Evolutionary conservation across 2,888 invertebrate species (phyloP), one percentile per base, ranked within the genome.

Genomic region (Macrosoma leucophasiata): DNA sequence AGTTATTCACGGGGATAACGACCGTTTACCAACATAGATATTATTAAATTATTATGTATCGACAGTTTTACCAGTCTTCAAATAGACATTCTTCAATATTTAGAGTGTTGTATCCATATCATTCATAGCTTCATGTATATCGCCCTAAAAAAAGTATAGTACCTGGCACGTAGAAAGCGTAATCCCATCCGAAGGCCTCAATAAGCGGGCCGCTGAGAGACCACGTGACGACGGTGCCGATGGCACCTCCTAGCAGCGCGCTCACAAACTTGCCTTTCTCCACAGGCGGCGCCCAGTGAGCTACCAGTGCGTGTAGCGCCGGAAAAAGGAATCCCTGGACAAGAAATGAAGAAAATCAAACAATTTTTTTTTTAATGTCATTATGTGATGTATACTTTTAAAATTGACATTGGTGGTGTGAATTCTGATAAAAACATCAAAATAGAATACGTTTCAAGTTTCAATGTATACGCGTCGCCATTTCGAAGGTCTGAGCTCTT

Each of bases 221-320:
- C 86, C 90, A 91, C 0, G 91, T 89, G 28, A 91, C 77, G 3
- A 91, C 88, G 0, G 91, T 91, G 1, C 90, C 91, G 29, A 91
- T 88, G 0, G 91, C 89, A 3, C 91, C 91, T 0, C 91, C 91
- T 48, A 91, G 86, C 22, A 84, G 46, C 0, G 79, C 68, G 54
- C 90, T 89, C 2, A 91, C 85, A 50, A 92, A 91, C 59, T 90
- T 89, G 4, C 91, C 89, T 62, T 89, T 90, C 62, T 92, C 91
- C 7, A 86, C 77, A 0, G 91, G 91, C 0, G 92, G 91, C 0
- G 91, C 86, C 91, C 91, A 92, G 53, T 87, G 88, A 0, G 91
- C 90, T 5, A 91, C 88, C 38, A 92, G 56, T 1, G 87, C 86
- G 50, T 90, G 90, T 7, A 89, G 65, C 1, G 89, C 82, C 0